These are phyloP conservation scores for Stegostoma tigrinum DNA, from an alignment of 2,113 vertebrate species.

Conservation along the genomic window DNA sequence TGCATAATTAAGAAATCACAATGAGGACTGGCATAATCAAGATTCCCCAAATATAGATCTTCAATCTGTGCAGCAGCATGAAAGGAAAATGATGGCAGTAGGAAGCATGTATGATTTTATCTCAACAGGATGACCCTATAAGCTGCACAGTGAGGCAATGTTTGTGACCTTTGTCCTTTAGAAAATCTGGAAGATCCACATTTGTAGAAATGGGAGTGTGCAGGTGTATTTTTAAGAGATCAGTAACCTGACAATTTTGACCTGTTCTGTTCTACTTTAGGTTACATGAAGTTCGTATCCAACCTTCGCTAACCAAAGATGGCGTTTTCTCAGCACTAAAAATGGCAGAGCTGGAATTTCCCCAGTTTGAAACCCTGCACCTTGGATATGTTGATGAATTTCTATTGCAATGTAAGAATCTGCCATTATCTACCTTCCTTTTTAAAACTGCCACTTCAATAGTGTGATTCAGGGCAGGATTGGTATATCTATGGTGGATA, in stretches of 20 bases:
- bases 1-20: not conserved
- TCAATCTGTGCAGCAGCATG: not conserved
- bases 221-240: not conserved
- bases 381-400: slow-evolving; percentile 97
- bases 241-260: not conserved
- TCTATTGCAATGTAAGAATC: slow-evolving; percentile 82
- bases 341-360: slow-evolving; percentile 97
- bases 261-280: slow-evolving; percentile 50
- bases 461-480: not conserved
- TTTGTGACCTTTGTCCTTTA: not conserved
- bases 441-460: not conserved
- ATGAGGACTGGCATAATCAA: not conserved
- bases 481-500: not conserved
- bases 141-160: not conserved
- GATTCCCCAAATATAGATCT: not conserved
- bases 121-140: not conserved
- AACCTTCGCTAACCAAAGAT: slow-evolving; percentile 97
- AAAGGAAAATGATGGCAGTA: not conserved
- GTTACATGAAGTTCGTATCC: slow-evolving; percentile 95
- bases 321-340: slow-evolving; percentile 97
- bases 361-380: slow-evolving; percentile 96
- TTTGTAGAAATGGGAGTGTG: not conserved
- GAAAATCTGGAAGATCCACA: not conserved
- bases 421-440: not conserved
- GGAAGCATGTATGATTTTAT: not conserved